Conservation (phyloP, 92 coral and sea anemone species). For the Paragorgia papillata region DNA sequence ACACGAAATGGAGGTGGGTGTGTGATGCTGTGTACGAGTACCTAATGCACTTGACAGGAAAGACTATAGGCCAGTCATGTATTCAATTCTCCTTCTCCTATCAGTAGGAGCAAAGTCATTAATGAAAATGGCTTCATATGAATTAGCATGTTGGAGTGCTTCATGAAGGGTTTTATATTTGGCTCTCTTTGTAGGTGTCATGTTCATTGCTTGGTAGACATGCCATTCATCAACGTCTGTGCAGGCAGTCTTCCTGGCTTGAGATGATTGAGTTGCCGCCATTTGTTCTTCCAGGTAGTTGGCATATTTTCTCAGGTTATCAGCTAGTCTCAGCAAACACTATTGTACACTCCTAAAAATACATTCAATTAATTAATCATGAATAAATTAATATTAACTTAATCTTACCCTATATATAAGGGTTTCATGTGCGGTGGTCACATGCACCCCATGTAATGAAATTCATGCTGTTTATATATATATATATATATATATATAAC, state of each 20-base stretch:
- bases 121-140: conserved; percentile 43
- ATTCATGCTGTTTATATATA: too few species aligned
- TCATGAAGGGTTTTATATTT: conserved; percentile 47
- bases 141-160: conserved; percentile 39
- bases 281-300: conserved; percentile 45
- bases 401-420: neutral
- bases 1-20: conserved; percentile 50
- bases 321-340: conserved; percentile 45
- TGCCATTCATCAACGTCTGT: conserved; percentile 47
- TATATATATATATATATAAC: too few species aligned
- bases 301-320: conserved; percentile 47
- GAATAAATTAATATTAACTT: neutral
- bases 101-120: conserved; percentile 47
- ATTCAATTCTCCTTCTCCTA: conserved; percentile 43
- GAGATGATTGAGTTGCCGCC: conserved; percentile 27
- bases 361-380: neutral
- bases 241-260: conserved; percentile 38
- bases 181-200: conserved; percentile 35
- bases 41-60: conserved; percentile 43
- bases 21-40: conserved; percentile 52
- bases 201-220: conserved; percentile 39
- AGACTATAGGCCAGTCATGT: conserved; percentile 37
- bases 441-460: too few species aligned
- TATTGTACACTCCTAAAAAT: conserved; percentile 33
- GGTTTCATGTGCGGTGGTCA: neutral